These are phyloP conservation scores for Calameuta idolon DNA, from an alignment of 2,888 invertebrate genomes.

Conservation along the genomic window DNA sequence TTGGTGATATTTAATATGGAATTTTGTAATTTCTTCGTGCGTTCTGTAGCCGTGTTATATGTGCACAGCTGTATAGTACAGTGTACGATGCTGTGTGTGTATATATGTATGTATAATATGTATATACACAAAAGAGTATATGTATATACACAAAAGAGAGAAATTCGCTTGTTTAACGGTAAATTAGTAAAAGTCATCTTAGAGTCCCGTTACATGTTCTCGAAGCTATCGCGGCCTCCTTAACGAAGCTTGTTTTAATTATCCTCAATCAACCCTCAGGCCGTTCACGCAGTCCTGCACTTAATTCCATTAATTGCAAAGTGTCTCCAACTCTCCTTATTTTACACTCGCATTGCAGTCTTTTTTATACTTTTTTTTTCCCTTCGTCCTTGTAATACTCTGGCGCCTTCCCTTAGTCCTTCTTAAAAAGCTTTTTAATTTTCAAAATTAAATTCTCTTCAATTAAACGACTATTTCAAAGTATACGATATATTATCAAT, in stretches of 20 bases:
- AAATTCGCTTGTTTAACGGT: slow-evolving; percentile 7
- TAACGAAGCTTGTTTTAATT: slow-evolving; percentile 58
- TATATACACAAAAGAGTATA: background rate
- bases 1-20: background rate
- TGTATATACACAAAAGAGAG: background rate
- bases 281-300: slow-evolving; percentile 27
- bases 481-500: too few species aligned
- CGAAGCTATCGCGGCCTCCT: slow-evolving; percentile 21
- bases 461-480: too few species aligned
- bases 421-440: too few species aligned
- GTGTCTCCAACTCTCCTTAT: slow-evolving; percentile 33
- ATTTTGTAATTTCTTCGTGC: background rate
- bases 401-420: too few species aligned
- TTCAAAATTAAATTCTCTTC: too few species aligned
- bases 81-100: background rate
- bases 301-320: slow-evolving; percentile 54
- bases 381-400: background rate
- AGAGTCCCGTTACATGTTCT: slow-evolving; percentile 4
- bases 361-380: slow-evolving; percentile 5
- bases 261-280: slow-evolving; percentile 48
- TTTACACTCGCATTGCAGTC: too few species aligned
- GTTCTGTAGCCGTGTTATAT: background rate
- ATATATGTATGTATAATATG: background rate
- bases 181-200: slow-evolving; percentile 20
- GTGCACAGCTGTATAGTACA: too few species aligned